These are phyloP conservation scores for Macrotis lagotis DNA, from an alignment of 2,113 vertebrate genomes.

Conservation along the genomic window DNA sequence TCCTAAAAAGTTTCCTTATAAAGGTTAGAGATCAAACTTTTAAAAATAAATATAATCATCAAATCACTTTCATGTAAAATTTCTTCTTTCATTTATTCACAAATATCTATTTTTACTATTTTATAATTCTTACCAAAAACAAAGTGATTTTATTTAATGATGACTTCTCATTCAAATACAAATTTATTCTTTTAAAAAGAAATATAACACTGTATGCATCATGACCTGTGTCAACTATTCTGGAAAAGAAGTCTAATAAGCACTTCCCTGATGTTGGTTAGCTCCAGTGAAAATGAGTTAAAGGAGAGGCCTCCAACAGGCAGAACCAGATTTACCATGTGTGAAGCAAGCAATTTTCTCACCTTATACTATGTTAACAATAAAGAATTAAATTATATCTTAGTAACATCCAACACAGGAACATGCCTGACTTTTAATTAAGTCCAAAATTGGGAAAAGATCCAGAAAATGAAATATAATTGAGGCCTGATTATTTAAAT, in stretches of 20 bases:
- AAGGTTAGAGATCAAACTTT: slow-evolving; percentile 17
- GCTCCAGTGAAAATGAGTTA: slow-evolving; percentile 64
- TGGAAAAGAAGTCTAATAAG: slow-evolving; percentile 64
- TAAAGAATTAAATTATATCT: slow-evolving; percentile 71
- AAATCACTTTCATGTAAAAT: background rate
- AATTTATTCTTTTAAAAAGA: background rate
- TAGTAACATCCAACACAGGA: slow-evolving; percentile 61
- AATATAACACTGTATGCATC: slow-evolving; percentile 31
- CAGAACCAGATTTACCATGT: slow-evolving; percentile 86
- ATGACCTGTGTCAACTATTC: slow-evolving; percentile 6
- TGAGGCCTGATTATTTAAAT: slow-evolving; percentile 30
- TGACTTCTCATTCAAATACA: slow-evolving; percentile 23
- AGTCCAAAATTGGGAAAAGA: slow-evolving; percentile 62
- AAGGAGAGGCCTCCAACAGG: slow-evolving; percentile 85
- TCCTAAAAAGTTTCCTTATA: slow-evolving; percentile 29
- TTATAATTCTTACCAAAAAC: slow-evolving; percentile 45
- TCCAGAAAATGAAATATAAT: slow-evolving; percentile 68
- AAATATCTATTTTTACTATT: background rate
- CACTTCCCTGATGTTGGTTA: slow-evolving; percentile 79
- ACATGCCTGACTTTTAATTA: slow-evolving; percentile 52
- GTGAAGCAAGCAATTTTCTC: slow-evolving; percentile 79
- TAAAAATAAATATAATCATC: slow-evolving; percentile 38
- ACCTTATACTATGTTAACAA: slow-evolving; percentile 63
- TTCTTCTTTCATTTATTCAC: slow-evolving; percentile 30
- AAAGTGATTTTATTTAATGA: background rate